Evolutionary conservation across 2,113 vertebrate genomes (phyloP), one percentile per base, ranked within the genome.

Genomic region (Myrmecophaga tridactyla): DNA sequence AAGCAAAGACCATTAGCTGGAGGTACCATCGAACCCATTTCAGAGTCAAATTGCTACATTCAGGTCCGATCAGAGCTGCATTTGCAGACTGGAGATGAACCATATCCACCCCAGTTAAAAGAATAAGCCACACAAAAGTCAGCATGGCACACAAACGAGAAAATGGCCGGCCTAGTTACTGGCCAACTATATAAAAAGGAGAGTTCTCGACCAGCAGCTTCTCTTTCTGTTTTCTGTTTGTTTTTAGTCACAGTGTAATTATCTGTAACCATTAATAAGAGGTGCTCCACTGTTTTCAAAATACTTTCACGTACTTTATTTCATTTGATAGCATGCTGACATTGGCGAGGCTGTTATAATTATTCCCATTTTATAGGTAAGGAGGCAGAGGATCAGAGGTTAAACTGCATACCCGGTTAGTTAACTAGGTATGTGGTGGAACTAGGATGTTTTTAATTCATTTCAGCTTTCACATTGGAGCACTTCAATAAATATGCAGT

Each of bases 11-110:
- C 62, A 84, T 78, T 91, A 85, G 41, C 48, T 90, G 46, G 23
- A 80, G 73, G 60, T 48, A 77, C 29, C 23, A 69, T 5, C 56
- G 21, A 90, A 72, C 39, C 39, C 48, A 63, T 60, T 75, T 46
- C 56, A 86, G 48, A 88, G 46, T 90, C 63, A 77, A 23, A 94
- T 14, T 70, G n/a, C 72, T 89, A 34, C 46, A 76, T 87, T 90
- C 41, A 78, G 78, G 77, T 36, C 34, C 21, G n/a, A 36, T n/a
- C 48, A 53, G 43, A 53, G 48, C 48, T 78, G 21, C n/a, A 36
- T 11, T 46, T 29, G 48, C 20, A 53, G 27, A 23, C 39, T 78
- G 34, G n/a, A 75, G 51, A 56, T 58, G 51, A 53, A 43, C 31
- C 8, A 23, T 25, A n/a, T 3, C n/a, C 77, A 56, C 20, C 5